Conservation (phyloP, 2,888 invertebrate species). For the Drosophila buzzatii region DNA sequence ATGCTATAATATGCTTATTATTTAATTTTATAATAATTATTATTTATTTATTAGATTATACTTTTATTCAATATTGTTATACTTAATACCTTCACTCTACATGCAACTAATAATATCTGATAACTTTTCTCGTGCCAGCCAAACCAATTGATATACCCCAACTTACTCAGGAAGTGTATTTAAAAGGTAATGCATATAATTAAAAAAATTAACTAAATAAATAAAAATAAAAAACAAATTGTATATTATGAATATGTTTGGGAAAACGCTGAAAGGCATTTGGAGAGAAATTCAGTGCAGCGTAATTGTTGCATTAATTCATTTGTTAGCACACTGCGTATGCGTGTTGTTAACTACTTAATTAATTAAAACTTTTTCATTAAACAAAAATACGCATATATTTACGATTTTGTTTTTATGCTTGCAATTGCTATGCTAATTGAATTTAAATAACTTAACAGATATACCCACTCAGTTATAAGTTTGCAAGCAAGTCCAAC, state of each 20-base stretch:
- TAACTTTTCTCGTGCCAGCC: too few relatives aligned
- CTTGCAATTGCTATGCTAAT: slow-evolving; percentile 58
- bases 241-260: slow-evolving; percentile 34
- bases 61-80: too few relatives aligned
- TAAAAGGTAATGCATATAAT: slow-evolving; percentile 3
- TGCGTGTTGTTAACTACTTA: slow-evolving; percentile 53
- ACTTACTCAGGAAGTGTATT: too few relatives aligned
- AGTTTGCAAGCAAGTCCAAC: slow-evolving; percentile 50
- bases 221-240: background rate
- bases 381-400: background rate
- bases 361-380: slow-evolving; percentile 68
- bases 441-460: slow-evolving; percentile 50
- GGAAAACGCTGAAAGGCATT: slow-evolving; percentile 29
- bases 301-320: slow-evolving; percentile 21
- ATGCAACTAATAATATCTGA: too few relatives aligned
- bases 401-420: slow-evolving; percentile 8
- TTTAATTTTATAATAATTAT: too few relatives aligned
- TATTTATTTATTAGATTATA: too few relatives aligned
- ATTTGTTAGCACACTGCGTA: slow-evolving; percentile 46
- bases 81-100: too few relatives aligned
- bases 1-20: too few relatives aligned
- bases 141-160: background rate
- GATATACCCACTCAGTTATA: slow-evolving; percentile 38
- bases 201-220: background rate
- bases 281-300: slow-evolving; percentile 3